Evolutionary conservation across 1,140 invertebrate genomes (phyloP).

Genomic region (Conopomorpha cramerella): DNA sequence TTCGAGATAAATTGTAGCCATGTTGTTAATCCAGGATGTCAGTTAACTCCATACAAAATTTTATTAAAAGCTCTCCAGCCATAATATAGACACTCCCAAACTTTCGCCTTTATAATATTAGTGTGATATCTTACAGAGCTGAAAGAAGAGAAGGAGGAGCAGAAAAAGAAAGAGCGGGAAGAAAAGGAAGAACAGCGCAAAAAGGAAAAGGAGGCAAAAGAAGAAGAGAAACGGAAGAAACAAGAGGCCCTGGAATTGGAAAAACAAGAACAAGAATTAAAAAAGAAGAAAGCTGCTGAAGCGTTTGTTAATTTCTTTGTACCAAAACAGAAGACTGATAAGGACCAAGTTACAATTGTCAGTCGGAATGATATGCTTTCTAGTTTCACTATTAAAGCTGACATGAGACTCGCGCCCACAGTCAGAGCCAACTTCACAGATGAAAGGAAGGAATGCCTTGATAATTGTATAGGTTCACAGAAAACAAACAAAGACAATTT

Average conservation of each 20-base stretch:
- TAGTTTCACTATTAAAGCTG: slow-evolving; percentile 72
- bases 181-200: slow-evolving; percentile 59
- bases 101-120: too few species aligned
- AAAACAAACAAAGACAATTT: slow-evolving; percentile 30
- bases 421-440: slow-evolving; percentile 56
- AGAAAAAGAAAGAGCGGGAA: slow-evolving; percentile 61
- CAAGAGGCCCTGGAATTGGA: slow-evolving; percentile 67
- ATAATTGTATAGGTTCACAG: slow-evolving; percentile 47
- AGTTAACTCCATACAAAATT: too few species aligned
- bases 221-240: slow-evolving; percentile 67
- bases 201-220: slow-evolving; percentile 66
- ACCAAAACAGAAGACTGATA: slow-evolving; percentile 64
- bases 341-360: slow-evolving; percentile 24
- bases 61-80: too few species aligned
- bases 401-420: slow-evolving; percentile 83
- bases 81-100: too few species aligned
- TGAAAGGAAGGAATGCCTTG: slow-evolving; percentile 58
- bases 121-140: slow-evolving; percentile 20
- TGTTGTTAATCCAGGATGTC: too few species aligned
- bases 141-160: slow-evolving; percentile 48
- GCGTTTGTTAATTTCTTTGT: slow-evolving; percentile 83
- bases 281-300: slow-evolving; percentile 73
- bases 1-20: too few species aligned
- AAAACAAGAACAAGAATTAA: slow-evolving; percentile 69
- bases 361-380: slow-evolving; percentile 39